Conservation (phyloP, 2,888 invertebrate species). For the Drosophila meridionalis region DNA sequence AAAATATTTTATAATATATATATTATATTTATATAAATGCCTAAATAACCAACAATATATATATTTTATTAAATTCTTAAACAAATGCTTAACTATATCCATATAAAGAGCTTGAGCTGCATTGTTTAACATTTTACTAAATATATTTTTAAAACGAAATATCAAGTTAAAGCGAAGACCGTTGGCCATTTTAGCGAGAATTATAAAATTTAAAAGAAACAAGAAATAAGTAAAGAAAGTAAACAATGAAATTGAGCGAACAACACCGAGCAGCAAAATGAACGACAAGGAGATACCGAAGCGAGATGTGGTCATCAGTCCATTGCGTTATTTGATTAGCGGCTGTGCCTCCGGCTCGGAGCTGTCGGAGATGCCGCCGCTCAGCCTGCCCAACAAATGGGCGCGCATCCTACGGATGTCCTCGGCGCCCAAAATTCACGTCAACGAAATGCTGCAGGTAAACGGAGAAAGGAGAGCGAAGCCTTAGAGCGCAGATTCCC, state of each 20-base stretch:
- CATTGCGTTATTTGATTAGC: conserved; percentile 81
- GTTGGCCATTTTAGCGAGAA: not conserved
- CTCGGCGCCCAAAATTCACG: conserved; percentile 80
- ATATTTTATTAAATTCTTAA: conserved; percentile 10
- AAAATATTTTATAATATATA: not conserved
- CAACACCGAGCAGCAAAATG: conserved; percentile 11
- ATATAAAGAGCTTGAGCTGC: not conserved
- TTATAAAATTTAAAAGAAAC: not conserved
- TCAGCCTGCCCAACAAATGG: conserved; percentile 83
- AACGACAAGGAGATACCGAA: conserved; percentile 75
- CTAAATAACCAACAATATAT: not conserved
- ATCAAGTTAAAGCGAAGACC: not conserved
- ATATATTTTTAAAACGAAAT: not conserved
- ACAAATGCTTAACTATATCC: not conserved
- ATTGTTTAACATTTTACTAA: conserved; percentile 4
- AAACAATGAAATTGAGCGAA: conserved; percentile 11
- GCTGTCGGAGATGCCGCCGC: conserved; percentile 74
- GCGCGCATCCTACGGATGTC: conserved; percentile 83
- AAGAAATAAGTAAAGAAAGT: not conserved
- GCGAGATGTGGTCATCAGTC: conserved; percentile 70
- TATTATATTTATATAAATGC: not conserved
- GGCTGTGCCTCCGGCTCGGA: conserved; percentile 81
- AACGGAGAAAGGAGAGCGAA: conserved; percentile 13
- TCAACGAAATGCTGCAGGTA: conserved; percentile 84
- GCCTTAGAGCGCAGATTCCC: not conserved